These are phyloP conservation scores for Sciurus niger DNA, from an alignment of 2,113 vertebrate species.

Conservation along the genomic window DNA sequence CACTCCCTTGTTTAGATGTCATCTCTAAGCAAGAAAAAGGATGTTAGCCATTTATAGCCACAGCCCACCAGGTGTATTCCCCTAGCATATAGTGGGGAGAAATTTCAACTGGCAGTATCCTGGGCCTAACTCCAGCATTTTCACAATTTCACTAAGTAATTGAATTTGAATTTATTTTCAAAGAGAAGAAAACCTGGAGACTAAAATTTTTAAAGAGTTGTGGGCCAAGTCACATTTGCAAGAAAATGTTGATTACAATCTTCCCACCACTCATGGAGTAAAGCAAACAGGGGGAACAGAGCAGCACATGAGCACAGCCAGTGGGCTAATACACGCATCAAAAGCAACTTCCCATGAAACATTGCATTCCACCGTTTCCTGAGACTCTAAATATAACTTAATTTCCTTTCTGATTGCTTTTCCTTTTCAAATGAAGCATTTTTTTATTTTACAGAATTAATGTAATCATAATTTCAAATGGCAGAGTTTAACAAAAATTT, in stretches of 20 bases:
- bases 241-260: slow-evolving; percentile 29
- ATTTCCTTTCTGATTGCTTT: slow-evolving; percentile 76
- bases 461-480: slow-evolving; percentile 65
- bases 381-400: background rate
- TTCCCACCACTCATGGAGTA: background rate
- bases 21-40: slow-evolving; percentile 76
- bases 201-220: slow-evolving; percentile 49
- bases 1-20: slow-evolving; percentile 83
- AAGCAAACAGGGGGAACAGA: background rate
- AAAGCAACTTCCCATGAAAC: background rate
- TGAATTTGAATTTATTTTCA: slow-evolving; percentile 66
- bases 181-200: slow-evolving; percentile 56
- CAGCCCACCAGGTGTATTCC: slow-evolving; percentile 81
- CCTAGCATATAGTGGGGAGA: slow-evolving; percentile 65
- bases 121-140: slow-evolving; percentile 64
- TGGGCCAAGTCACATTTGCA: slow-evolving; percentile 30
- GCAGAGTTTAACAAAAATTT: slow-evolving; percentile 43
- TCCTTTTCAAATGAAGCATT: slow-evolving; percentile 75
- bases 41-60: slow-evolving; percentile 84
- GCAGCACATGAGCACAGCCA: no score
- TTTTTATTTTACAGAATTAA: slow-evolving; percentile 68
- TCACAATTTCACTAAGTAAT: slow-evolving; percentile 65
- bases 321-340: background rate
- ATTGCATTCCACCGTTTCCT: background rate
- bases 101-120: slow-evolving; percentile 58